A percentile compares a stretch with the other conserved stretches of the same genome.
phyloP scores from a whole-genome alignment of 2,113 vertebrate species.

The Malurus alboscapulatus region DNA sequence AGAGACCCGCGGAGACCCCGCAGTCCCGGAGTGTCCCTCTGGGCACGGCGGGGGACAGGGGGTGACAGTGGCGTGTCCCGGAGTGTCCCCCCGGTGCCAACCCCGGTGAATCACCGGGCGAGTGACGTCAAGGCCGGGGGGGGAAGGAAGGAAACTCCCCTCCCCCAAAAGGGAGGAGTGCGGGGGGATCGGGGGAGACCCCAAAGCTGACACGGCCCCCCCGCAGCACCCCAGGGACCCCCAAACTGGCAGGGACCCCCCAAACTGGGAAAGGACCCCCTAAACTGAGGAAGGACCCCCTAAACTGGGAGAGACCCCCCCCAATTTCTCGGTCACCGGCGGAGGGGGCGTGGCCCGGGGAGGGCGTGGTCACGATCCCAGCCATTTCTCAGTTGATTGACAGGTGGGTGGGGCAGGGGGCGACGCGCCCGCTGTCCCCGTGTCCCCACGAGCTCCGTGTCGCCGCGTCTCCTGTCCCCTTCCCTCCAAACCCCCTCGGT shows the following conservation, averaged over 20 bases:
- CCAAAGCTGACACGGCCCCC: background rate
- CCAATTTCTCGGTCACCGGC: background rate
- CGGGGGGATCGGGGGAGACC: background rate
- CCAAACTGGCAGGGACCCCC: too few species aligned
- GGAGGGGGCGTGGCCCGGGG: background rate
- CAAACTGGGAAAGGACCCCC: too few species aligned
- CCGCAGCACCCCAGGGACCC: background rate
- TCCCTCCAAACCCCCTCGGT: background rate
- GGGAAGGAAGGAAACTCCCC: background rate
- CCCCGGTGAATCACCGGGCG: background rate
- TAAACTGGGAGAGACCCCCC: background rate
- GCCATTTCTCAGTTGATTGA: background rate
- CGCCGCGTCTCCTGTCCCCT: background rate
- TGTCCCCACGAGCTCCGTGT: background rate
- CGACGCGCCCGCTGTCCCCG: background rate
- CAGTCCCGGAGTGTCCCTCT: background rate
- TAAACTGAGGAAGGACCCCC: too few species aligned
- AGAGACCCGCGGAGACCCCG: background rate
- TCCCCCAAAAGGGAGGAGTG: background rate
- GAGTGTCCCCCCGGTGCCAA: background rate
- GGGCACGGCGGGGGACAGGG: background rate
- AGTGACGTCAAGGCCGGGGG: background rate
- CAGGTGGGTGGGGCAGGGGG: background rate
- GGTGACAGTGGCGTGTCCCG: background rate
- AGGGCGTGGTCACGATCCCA: accelerated